Evolutionary conservation across 2,113 vertebrate genomes (phyloP).

Genomic region (Taxidea taxus): DNA sequence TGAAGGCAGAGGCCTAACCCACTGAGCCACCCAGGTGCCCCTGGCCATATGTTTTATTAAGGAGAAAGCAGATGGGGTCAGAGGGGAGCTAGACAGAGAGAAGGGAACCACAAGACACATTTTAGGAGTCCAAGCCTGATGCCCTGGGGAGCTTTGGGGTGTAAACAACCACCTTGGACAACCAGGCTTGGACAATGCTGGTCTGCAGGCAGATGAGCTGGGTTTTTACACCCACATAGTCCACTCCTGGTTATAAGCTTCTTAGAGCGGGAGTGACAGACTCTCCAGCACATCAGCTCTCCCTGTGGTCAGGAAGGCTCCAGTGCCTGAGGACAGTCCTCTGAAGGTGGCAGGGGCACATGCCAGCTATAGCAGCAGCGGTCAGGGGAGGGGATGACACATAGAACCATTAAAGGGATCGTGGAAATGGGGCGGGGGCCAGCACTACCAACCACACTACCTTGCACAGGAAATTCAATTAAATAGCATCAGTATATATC

Average conservation of each 20-base stretch:
- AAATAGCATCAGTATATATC: rapidly evolving
- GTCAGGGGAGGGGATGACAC: not conserved
- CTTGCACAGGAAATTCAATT: not conserved
- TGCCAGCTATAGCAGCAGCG: not conserved
- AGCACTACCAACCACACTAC: no score
- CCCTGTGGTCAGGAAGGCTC: not conserved
- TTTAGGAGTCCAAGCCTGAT: not conserved
- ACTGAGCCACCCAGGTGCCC: no score
- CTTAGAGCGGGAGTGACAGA: not conserved
- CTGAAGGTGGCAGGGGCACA: not conserved
- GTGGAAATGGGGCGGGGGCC: rapidly evolving
- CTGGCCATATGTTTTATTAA: not conserved
- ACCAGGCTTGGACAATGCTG: not conserved
- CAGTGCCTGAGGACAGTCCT: not conserved
- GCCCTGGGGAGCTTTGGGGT: not conserved
- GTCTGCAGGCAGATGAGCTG: not conserved
- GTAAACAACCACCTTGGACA: not conserved
- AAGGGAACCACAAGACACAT: not conserved
- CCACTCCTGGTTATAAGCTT: not conserved
- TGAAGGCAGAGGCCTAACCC: no score
- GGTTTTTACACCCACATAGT: not conserved
- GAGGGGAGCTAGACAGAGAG: not conserved
- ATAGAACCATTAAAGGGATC: not conserved
- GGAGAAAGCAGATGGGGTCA: not conserved
- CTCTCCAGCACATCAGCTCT: not conserved